These are phyloP conservation scores for Scleropages formosus DNA, from an alignment of 2,797 vertebrate species.

Conservation along the genomic window DNA sequence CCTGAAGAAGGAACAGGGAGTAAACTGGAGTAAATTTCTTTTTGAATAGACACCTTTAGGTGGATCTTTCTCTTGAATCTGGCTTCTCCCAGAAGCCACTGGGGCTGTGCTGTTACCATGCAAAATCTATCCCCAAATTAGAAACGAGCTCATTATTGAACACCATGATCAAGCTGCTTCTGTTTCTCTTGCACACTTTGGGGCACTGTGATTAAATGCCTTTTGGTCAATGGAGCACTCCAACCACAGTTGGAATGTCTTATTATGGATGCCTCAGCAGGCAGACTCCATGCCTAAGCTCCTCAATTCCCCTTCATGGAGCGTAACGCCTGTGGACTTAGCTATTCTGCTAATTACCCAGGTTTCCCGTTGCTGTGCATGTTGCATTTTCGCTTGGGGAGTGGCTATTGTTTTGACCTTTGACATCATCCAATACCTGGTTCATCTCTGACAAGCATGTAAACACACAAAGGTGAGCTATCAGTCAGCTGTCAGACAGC, in stretches of 20 bases:
- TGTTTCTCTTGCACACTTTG: constrained; percentile 29
- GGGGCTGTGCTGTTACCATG: constrained; percentile 24
- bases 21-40: too few species aligned
- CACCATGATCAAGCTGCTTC: constrained; percentile 17
- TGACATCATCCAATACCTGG: background rate
- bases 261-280: constrained; percentile 25
- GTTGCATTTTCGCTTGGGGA: constrained; percentile 29
- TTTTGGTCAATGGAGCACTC: constrained; percentile 28
- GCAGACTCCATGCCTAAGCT: background rate
- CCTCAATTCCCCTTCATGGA: background rate
- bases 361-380: constrained; percentile 8
- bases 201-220: constrained; percentile 31
- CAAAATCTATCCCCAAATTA: constrained; percentile 25
- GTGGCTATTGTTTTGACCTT: constrained; percentile 27
- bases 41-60: too few species aligned
- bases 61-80: background rate
- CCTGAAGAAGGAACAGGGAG: too few species aligned
- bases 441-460: background rate
- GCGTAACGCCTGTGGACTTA: constrained; percentile 26
- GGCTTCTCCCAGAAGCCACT: constrained; percentile 19
- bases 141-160: constrained; percentile 22
- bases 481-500: background rate
- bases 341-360: constrained; percentile 26
- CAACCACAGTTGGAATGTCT: constrained; percentile 22
- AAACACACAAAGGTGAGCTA: background rate